phyloP scores from a whole-genome alignment of 2,113 vertebrate genomes.

The Amblyopsis rosae region DNA sequence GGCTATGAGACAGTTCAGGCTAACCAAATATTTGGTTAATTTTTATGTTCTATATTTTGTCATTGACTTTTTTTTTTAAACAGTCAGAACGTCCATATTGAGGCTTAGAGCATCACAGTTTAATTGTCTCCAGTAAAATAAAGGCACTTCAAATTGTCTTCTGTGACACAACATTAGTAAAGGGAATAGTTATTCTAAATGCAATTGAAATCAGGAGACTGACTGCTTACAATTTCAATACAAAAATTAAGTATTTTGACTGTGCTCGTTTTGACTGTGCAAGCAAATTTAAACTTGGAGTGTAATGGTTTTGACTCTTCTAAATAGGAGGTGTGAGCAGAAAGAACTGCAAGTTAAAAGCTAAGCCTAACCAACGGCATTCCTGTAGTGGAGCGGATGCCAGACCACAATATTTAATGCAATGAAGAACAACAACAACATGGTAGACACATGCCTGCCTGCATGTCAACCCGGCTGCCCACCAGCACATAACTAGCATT shows the following conservation, averaged over 20 bases:
- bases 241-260: no score
- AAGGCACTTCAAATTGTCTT: no score
- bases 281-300: neutral
- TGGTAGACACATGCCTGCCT: constrained; percentile 39
- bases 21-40: no score
- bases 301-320: neutral
- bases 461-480: constrained; percentile 48
- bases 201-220: no score
- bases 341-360: neutral
- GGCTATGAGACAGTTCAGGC: neutral
- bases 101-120: no score
- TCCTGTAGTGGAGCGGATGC: neutral
- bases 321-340: constrained; percentile 16
- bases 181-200: no score
- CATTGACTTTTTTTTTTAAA: no score
- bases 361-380: constrained; percentile 4
- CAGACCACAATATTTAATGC: constrained; percentile 3
- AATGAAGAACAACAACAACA: constrained; percentile 39
- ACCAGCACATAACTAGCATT: constrained; percentile 59
- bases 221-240: no score
- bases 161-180: no score
- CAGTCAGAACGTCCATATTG: no score
- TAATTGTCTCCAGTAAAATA: no score
- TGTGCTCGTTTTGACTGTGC: neutral
- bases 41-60: no score